Conservation (phyloP, 1,140 invertebrate genomes). For the Acyrthosiphon pisum region DNA sequence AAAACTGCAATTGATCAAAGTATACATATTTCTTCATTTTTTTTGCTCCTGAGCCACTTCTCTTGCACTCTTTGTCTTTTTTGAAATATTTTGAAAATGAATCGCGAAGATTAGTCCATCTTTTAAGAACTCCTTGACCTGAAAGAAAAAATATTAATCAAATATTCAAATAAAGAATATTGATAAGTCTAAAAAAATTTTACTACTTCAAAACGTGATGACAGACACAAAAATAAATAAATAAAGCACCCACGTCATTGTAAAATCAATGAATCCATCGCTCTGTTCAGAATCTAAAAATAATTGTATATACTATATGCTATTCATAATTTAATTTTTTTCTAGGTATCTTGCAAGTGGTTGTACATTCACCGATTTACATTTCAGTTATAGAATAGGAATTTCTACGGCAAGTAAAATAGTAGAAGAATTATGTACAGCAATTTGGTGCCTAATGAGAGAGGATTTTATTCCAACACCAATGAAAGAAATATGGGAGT, state of each 20-base stretch:
- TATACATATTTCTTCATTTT: constrained; percentile 28
- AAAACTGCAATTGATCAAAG: constrained; percentile 33
- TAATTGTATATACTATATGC: constrained; percentile 27
- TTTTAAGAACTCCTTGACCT: constrained; percentile 31
- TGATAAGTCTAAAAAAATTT: not conserved
- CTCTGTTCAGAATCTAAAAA: not conserved
- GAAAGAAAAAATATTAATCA: constrained; percentile 26
- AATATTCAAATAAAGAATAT: constrained; percentile 30
- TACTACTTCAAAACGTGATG: not conserved
- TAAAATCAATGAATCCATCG: not conserved
- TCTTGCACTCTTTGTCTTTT: constrained; percentile 10
- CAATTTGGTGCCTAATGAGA: constrained; percentile 59
- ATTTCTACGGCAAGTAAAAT: constrained; percentile 60
- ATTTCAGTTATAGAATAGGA: constrained; percentile 59
- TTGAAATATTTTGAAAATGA: constrained; percentile 27
- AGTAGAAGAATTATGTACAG: constrained; percentile 58
- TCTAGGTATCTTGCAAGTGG: constrained; percentile 60
- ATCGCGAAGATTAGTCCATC: constrained; percentile 29
- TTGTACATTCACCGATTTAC: constrained; percentile 59
- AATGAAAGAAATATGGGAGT: constrained; percentile 53
- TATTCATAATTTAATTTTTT: constrained; percentile 51
- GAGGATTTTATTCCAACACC: constrained; percentile 58
- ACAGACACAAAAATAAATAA: not conserved
- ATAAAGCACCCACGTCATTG: not conserved
- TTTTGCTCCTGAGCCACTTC: constrained; percentile 21